Evolutionary conservation across 2,888 invertebrate species (phyloP).

Genomic region (Teinopalpus imperialis): DNA sequence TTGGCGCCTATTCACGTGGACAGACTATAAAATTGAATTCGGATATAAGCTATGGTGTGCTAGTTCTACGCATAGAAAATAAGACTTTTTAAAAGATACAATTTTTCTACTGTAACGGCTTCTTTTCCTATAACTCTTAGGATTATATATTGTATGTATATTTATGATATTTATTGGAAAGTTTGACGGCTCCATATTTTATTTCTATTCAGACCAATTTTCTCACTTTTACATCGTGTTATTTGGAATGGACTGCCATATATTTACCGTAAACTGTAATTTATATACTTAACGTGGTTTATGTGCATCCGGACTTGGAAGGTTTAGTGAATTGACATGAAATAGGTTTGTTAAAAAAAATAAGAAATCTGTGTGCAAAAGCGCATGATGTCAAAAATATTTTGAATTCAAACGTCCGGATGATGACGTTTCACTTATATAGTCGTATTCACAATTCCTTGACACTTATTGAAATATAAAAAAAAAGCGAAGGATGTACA

Average conservation of each 20-base stretch:
- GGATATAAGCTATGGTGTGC: slow-evolving; percentile 64
- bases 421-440: too few relatives aligned
- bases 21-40: slow-evolving; percentile 46
- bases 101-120: slow-evolving; percentile 73
- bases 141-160: slow-evolving; percentile 52
- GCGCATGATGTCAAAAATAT: slow-evolving; percentile 3
- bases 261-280: slow-evolving; percentile 61
- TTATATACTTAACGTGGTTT: slow-evolving; percentile 37
- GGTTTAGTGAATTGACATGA: slow-evolving; percentile 11
- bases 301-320: slow-evolving; percentile 29
- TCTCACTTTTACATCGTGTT: slow-evolving; percentile 71
- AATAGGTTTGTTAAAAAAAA: background rate
- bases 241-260: slow-evolving; percentile 76
- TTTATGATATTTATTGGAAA: slow-evolving; percentile 60
- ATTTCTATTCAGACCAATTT: slow-evolving; percentile 76
- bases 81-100: slow-evolving; percentile 68
- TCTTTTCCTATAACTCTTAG: slow-evolving; percentile 62
- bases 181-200: slow-evolving; percentile 53
- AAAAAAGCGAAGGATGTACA: slow-evolving; percentile 47
- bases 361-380: background rate
- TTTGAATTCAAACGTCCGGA: too few relatives aligned
- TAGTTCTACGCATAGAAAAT: slow-evolving; percentile 65
- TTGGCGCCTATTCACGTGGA: slow-evolving; percentile 34
- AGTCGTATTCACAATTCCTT: slow-evolving; percentile 1
- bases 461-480: slow-evolving; percentile 33